These are phyloP conservation scores for Scatophagus argus DNA, from an alignment of 2,113 vertebrate species.

Conservation along the genomic window DNA sequence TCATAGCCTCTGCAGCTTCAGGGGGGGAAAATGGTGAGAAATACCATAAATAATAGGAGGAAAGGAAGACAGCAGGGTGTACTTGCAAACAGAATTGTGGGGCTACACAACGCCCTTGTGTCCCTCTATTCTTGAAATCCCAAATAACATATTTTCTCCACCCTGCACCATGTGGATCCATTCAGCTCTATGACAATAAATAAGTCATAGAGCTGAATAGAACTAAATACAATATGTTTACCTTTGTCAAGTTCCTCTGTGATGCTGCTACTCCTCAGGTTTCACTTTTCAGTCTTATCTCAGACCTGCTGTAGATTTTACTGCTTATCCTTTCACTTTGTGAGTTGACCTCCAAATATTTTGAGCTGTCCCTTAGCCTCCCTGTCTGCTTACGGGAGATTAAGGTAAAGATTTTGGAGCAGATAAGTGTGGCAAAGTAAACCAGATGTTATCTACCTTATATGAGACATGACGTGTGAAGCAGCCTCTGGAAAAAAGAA, in stretches of 20 bases:
- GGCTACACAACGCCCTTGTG: conserved; percentile 11
- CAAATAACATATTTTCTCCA: conserved; percentile 6
- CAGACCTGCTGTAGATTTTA: conserved; percentile 8
- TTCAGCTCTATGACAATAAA: conserved; percentile 15
- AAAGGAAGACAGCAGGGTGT: conserved; percentile 54
- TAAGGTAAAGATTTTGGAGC: conserved; percentile 33
- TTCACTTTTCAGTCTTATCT: conserved; percentile 31
- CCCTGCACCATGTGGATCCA: conserved; percentile 7
- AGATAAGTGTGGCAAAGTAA: conserved; percentile 39
- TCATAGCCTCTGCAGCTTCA: conserved; percentile 16
- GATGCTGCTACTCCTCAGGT: background rate
- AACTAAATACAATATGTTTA: background rate
- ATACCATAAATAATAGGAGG: conserved; percentile 59
- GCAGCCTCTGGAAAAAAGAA: conserved; percentile 7
- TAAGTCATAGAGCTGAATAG: no score
- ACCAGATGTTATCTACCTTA: conserved; percentile 32
- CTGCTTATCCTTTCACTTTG: conserved; percentile 45
- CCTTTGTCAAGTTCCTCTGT: background rate
- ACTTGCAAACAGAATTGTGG: conserved; percentile 31
- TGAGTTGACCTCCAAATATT: conserved; percentile 41
- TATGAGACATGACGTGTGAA: conserved; percentile 24
- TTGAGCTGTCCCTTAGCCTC: conserved; percentile 36
- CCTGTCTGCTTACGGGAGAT: conserved; percentile 40
- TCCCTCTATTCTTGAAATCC: conserved; percentile 18
- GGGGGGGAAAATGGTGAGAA: conserved; percentile 26